Evolutionary conservation across 2,797 vertebrate species (phyloP).

Genomic region (Graptemys geographica): DNA sequence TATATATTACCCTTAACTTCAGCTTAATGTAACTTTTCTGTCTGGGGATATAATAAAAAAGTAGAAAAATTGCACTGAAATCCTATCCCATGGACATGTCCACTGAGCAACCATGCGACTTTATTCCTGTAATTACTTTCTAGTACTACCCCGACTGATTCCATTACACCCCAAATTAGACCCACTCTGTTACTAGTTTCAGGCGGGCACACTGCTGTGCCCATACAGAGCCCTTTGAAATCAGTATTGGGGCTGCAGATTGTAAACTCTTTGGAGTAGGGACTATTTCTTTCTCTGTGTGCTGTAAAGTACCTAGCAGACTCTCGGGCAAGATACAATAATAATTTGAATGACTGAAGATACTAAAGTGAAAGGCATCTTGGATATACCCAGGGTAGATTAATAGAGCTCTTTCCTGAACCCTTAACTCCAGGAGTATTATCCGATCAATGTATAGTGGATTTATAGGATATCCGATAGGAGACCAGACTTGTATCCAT

Average conservation of each 20-base stretch:
- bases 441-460: rapidly evolving
- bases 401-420: neutral
- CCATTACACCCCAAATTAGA: neutral
- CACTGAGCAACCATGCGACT: neutral
- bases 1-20: conserved; percentile 47
- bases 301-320: rapidly evolving
- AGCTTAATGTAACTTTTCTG: conserved; percentile 30
- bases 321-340: neutral
- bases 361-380: neutral
- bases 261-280: rapidly evolving
- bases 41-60: conserved; percentile 43
- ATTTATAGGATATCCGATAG: rapidly evolving
- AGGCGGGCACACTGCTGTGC: neutral
- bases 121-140: neutral
- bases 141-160: neutral
- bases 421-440: rapidly evolving
- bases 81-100: neutral
- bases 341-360: neutral
- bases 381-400: neutral
- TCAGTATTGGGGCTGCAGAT: rapidly evolving
- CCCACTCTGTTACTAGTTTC: neutral
- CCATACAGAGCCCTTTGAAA: neutral
- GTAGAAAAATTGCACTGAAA: neutral
- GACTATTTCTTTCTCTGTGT: neutral
- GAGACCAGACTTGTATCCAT: neutral